Evolutionary conservation across 2,113 vertebrate genomes (phyloP).

Genomic region (Malaclemys terrapin): DNA sequence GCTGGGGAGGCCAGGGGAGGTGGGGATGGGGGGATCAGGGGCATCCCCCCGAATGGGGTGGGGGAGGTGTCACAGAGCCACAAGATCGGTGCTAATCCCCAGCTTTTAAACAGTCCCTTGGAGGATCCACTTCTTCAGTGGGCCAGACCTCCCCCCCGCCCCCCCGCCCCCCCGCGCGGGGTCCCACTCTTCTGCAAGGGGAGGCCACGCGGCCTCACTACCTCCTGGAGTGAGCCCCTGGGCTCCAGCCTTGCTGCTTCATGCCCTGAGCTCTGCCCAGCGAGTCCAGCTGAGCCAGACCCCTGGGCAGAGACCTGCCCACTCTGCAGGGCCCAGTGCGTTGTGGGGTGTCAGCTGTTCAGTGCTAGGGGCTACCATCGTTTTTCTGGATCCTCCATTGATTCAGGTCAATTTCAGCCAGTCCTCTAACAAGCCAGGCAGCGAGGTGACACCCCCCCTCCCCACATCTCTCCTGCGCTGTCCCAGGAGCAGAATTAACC

Average conservation of each 20-base stretch:
- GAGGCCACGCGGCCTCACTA: not conserved
- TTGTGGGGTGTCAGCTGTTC: not conserved
- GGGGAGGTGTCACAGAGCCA: not conserved
- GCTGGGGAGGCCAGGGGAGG: too few species aligned
- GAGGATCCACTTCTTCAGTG: too few species aligned
- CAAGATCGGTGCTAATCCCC: not conserved
- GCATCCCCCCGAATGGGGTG: too few species aligned
- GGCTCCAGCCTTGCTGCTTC: not conserved
- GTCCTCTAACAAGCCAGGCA: not conserved
- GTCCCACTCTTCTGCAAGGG: not conserved
- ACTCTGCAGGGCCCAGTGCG: not conserved
- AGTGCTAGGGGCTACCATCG: not conserved
- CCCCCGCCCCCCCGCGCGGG: rapidly evolving
- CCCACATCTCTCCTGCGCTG: not conserved
- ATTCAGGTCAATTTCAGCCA: too few species aligned
- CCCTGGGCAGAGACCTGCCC: not conserved
- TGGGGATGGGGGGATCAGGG: too few species aligned
- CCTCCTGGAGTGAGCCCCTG: not conserved
- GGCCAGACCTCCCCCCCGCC: too few species aligned
- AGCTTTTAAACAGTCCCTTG: not conserved
- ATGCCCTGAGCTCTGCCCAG: not conserved
- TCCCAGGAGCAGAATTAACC: not conserved
- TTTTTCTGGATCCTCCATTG: too few species aligned
- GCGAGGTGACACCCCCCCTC: not conserved
- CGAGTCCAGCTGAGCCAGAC: too few species aligned